These are phyloP conservation scores for Hydrolagus colliei DNA, from an alignment of 2,797 vertebrate species.

Conservation along the genomic window DNA sequence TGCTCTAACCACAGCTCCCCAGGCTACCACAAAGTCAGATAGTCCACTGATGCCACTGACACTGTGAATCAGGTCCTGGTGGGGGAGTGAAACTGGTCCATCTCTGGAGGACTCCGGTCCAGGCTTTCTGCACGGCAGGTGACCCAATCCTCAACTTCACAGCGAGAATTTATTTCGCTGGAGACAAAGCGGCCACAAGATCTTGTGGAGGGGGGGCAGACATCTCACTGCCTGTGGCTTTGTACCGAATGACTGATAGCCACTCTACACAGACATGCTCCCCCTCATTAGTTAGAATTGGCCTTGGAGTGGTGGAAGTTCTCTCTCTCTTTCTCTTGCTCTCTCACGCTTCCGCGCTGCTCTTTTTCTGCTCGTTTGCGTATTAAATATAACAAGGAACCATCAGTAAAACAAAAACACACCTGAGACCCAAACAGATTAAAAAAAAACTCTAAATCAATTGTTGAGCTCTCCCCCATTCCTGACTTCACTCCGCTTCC, in stretches of 20 bases:
- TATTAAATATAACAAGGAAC: background rate
- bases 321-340: background rate
- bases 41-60: no score
- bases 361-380: slow-evolving; percentile 18
- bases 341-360: background rate
- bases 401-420: background rate
- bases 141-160: slow-evolving; percentile 17
- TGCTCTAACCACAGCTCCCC: no score
- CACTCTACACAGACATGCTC: background rate
- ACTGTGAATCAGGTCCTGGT: no score
- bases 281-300: slow-evolving; percentile 29
- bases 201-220: background rate
- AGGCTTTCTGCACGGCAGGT: background rate
- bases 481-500: background rate
- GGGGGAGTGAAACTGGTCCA: no score
- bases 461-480: background rate
- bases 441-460: background rate
- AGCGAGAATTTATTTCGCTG: slow-evolving; percentile 4
- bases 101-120: background rate
- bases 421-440: background rate
- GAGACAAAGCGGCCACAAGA: background rate
- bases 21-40: no score
- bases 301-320: background rate
- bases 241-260: background rate
- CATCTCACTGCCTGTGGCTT: background rate